phyloP scores from a whole-genome alignment of 1,140 invertebrate genomes.

The Euura saliciscinereae region DNA sequence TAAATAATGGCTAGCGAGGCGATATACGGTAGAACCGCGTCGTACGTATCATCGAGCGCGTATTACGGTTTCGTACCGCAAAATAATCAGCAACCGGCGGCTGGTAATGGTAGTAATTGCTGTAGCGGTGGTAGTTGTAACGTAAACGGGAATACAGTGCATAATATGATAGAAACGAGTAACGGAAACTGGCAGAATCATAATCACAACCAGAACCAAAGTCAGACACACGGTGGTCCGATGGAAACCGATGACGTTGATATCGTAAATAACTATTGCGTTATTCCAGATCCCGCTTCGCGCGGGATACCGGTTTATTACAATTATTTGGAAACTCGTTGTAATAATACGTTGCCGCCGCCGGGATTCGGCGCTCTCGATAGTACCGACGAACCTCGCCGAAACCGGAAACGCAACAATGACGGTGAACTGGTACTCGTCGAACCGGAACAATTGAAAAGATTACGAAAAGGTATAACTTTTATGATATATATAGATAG shows the following conservation, averaged over 20 bases:
- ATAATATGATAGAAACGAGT: not conserved
- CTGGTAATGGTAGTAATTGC: not conserved
- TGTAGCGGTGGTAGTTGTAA: conserved; percentile 13
- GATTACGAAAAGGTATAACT: conserved; percentile 37
- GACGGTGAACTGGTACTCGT: conserved; percentile 23
- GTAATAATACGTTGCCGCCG: not conserved
- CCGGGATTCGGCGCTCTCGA: conserved; percentile 15
- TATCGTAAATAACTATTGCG: conserved; percentile 43
- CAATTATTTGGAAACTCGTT: conserved; percentile 10
- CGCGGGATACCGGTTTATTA: conserved; percentile 11
- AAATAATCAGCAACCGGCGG: conserved; percentile 6
- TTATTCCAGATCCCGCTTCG: conserved; percentile 38
- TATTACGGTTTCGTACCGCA: conserved; percentile 46
- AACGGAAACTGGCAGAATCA: not conserved
- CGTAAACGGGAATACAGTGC: not conserved
- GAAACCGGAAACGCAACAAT: conserved; percentile 40
- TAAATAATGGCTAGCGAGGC: conserved; percentile 35
- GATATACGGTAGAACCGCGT: conserved; percentile 25
- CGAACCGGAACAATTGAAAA: conserved; percentile 28
- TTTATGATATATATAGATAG: not conserved
- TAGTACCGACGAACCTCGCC: conserved; percentile 17
- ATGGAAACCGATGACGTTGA: conserved; percentile 46
- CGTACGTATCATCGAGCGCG: conserved; percentile 43
- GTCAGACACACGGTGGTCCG: conserved; percentile 3
- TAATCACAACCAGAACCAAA: not conserved